phyloP scores from a whole-genome alignment of 1,140 invertebrate genomes.

The Heliothis virescens region DNA sequence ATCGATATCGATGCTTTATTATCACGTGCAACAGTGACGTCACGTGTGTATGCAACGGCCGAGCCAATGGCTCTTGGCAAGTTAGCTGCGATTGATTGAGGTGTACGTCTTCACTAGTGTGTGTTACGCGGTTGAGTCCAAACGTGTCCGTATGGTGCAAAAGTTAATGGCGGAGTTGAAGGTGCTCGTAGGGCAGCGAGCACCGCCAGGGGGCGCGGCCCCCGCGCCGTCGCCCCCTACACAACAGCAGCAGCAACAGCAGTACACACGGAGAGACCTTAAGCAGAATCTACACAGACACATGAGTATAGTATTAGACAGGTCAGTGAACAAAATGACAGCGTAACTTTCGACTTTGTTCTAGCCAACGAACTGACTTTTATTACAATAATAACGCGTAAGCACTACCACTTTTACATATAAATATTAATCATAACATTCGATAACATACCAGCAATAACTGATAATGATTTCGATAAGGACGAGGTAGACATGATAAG shows the following conservation, averaged over 20 bases:
- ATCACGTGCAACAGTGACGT: constrained; percentile 81
- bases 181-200: constrained; percentile 84
- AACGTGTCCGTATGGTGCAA: constrained; percentile 83
- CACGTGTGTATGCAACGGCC: constrained; percentile 70
- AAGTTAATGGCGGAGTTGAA: constrained; percentile 83
- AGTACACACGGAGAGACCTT: constrained; percentile 81
- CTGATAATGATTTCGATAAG: constrained; percentile 48
- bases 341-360: constrained; percentile 31
- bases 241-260: constrained; percentile 61
- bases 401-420: constrained; percentile 1
- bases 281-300: constrained; percentile 83
- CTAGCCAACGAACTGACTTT: neutral
- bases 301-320: constrained; percentile 85
- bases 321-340: constrained; percentile 69
- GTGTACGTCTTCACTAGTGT: constrained; percentile 73
- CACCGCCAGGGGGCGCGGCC: constrained; percentile 66
- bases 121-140: constrained; percentile 63
- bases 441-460: constrained; percentile 38
- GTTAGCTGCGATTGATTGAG: constrained; percentile 69
- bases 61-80: constrained; percentile 82
- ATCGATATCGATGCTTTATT: constrained; percentile 72
- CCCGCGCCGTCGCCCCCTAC: constrained; percentile 62
- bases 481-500: constrained; percentile 36
- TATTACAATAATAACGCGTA: neutral
- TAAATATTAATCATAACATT: constrained; percentile 26